Base-by-base conservation (phyloP, 2,888 invertebrate genomes). In the Catonia carolina region DNA sequence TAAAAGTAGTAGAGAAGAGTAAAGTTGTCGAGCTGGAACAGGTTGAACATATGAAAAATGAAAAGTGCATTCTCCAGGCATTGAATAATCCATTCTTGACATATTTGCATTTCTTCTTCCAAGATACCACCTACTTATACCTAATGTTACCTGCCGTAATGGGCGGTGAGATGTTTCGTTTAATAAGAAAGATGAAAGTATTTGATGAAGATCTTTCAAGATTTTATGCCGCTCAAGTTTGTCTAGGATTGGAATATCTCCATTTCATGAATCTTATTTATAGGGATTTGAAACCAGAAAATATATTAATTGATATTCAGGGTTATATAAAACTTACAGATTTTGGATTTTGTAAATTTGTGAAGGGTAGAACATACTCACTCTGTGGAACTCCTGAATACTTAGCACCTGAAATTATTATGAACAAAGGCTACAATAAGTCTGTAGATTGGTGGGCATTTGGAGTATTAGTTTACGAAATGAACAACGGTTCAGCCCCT, bases 381-480 rank as follows among this genome's bases (percentile, higher is more conserved):
- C 62, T 79, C 50, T 79, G 79, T 66, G 79, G 79, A 2, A 81
- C 81, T 1, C 79, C 81, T 0, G 80, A 81, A 67, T 81, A 82
- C 65, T 68, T 82, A 47, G 81, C 81, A 1, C 74, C 74, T 22
- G 79, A 80, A 65, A 75, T 88, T 15, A 92, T 96, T 1, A 78
- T 92, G 63, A 86, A 87, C 55, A 91, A 89, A 72, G 95, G 95
- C 0, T 96, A 97, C 72, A 90, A 91, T 50, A 85, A 83, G 66
- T 87, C 91, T 0, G 95, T 93, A 0, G 97, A 97, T 69, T 97
- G 94, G 92, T 97, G 96, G 97, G 86, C 95, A 0, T 83, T 92
- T 62, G 97, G 90, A 0, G 82, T 94, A 1, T 75, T 95, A 2
- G 74, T 94, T 36, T 95, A 79, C 71, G 94, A 95, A 77, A 89